Conservation (phyloP, 2,888 invertebrate genomes). For the Eulithis prunata region DNA sequence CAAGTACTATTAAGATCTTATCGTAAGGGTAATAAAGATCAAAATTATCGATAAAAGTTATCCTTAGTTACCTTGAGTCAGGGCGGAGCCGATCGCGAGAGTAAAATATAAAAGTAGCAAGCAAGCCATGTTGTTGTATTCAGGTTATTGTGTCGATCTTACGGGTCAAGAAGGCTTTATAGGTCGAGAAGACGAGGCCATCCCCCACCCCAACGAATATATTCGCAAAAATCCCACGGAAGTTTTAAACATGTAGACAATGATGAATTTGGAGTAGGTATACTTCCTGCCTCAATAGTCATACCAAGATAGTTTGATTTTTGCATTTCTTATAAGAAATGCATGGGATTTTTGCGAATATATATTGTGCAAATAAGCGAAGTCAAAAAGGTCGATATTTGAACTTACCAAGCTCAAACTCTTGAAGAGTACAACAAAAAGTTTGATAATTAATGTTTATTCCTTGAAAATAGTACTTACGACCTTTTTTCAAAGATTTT, state of each 20-base stretch:
- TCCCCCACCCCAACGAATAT: constrained; percentile 66
- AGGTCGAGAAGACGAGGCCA: constrained; percentile 69
- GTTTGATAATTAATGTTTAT: too few relatives aligned
- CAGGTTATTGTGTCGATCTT: constrained; percentile 60
- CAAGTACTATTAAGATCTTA: constrained; percentile 20
- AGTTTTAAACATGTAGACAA: constrained; percentile 45
- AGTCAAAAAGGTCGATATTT: neutral
- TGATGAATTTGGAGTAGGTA: constrained; percentile 38
- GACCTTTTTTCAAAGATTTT: too few relatives aligned
- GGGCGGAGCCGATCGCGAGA: constrained; percentile 52
- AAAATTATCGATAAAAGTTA: constrained; percentile 43
- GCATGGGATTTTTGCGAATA: too few relatives aligned
- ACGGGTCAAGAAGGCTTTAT: constrained; percentile 69
- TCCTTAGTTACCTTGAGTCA: constrained; percentile 71
- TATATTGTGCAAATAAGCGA: neutral
- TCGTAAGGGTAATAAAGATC: constrained; percentile 35
- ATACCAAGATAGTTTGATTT: neutral
- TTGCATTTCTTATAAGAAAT: constrained; percentile 1
- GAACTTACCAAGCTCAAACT: too few relatives aligned
- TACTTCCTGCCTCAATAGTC: constrained; percentile 29
- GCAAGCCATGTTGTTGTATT: constrained; percentile 58
- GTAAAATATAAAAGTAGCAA: constrained; percentile 46
- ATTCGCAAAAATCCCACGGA: constrained; percentile 68
- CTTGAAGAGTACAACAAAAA: too few relatives aligned
- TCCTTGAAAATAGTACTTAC: too few relatives aligned